Evolutionary conservation across 53 echinoderm and acorn worm genomes (phyloP), one percentile per base, ranked within the genome.

Genomic region (Mesocentrotus franciscanus): DNA sequence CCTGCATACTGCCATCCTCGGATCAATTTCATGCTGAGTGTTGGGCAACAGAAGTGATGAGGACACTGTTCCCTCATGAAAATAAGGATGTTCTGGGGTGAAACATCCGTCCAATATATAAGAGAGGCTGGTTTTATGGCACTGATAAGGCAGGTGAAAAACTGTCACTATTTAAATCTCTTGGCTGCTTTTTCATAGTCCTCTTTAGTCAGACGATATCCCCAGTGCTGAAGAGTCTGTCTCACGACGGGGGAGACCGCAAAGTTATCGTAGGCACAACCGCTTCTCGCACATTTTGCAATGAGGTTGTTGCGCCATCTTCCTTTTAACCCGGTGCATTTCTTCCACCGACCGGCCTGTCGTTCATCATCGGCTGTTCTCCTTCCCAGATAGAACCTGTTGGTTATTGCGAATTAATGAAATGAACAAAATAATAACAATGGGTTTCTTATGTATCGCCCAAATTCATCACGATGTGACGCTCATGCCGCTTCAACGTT

Each of bases 291-390:
- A 91, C 97, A 97, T 75, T 98, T 98, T 60, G 95, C 97, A 39
- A 98, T 98, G 76, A 98, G 97, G 95, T 98, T 98, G 92, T 98
- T 98, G 85, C 98, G 94, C 98, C 98, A 98, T 55, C 98, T 97
- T 59, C 98, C 98, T 95, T 97, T 98, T 39, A 98, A 56, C 6
- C 98, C 97, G 6, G 98, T 95, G 92, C 98, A 98, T 78, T 96
- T 95, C 60, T 95, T 96, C 98, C 98, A 98, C 4, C 98, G 90
- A 7, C 97, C 92, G 10, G 97, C 97, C 94, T 98, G 98, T 56
- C 98, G 90, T 34, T 97, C 98, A 15, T 98, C 98, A 92, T 98
- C 98, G 1, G 89, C 97, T 20, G 97, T 98, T 36, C 98, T 94
- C 71, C 98, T 95, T 12, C 98, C 98, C 8, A 97, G 90, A 75